Base-by-base conservation (phyloP, 2,888 invertebrate genomes). In the Rhogogaster chlorosoma region DNA sequence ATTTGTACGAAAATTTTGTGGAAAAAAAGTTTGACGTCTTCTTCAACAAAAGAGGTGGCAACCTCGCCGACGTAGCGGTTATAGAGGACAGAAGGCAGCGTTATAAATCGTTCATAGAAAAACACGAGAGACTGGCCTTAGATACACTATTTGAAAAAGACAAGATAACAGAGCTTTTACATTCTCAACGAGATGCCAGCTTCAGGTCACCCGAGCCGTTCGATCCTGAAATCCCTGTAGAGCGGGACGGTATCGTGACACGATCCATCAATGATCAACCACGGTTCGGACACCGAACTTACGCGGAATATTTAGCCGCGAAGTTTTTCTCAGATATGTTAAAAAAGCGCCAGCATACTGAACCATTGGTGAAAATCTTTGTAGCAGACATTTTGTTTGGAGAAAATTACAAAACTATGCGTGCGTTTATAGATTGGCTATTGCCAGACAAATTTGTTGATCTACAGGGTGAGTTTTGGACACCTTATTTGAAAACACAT, bases 261-360 rank as follows among this genome's bases (percentile, higher is more conserved):
- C 26, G 26, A 26, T 61, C 26, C 61, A 61, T 61, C 26, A 15
- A 71, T 9, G 36, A n/a, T 42, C 10, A 7, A n/a, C 22, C n/a
- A 10, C 9, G 2, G 10, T 71, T 71, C n/a, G 29, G 10, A 10
- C 71, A 71, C 12, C 42, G 71, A 1, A 71, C 38, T 3, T 71
- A 26, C 22, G 71, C 71, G 26, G 71, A 71, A 26, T 71, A 71
- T 42, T 71, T 71, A 10, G 71, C 71, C n/a, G 71, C 71, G 9
- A 22, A 26, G 6, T 71, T 71, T 12, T 10, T 71, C 15, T 42
- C 7, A 6, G 12, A 42, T 0, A 71, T 15, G 22, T 42, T 71
- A 22, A 38, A 22, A 71, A 42, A 71, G 0, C 9, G 6, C 9
- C n/a, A 12, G 1, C 71, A 15, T 10, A 42, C 38, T 22, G 38